A percentile compares a stretch with the other conserved stretches of the same genome.
Evolutionary conservation across 2,113 vertebrate species (phyloP).

Genomic region (Tachysurus fulvidraco): DNA sequence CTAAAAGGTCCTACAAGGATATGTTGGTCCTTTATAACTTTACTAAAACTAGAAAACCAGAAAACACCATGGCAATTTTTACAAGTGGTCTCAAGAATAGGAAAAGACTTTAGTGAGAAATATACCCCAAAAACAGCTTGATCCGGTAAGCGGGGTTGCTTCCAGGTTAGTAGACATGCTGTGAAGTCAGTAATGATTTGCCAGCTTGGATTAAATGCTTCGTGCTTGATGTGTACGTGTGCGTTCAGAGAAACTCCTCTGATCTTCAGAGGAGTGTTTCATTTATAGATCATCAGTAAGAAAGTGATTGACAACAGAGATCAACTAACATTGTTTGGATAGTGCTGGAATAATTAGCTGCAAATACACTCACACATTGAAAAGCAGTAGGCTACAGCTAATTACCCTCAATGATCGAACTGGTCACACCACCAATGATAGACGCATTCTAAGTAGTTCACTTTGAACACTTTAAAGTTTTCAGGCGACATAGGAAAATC

Average conservation of each 20-base stretch:
- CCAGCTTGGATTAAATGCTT: not conserved
- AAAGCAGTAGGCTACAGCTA: slow-evolving; percentile 30
- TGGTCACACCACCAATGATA: slow-evolving; percentile 39
- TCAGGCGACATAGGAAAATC: not conserved
- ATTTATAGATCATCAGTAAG: slow-evolving; percentile 6
- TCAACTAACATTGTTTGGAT: not conserved
- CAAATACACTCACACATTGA: slow-evolving; percentile 12
- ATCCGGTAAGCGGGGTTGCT: not conserved
- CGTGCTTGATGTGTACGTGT: slow-evolving; percentile 8
- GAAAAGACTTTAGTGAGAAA: not conserved
- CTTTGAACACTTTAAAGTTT: not conserved
- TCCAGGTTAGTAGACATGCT: not conserved
- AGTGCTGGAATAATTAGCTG: slow-evolving; percentile 32
- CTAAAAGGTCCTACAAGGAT: not conserved
- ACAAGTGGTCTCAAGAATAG: not conserved
- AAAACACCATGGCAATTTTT: not conserved
- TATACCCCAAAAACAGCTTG: not conserved
- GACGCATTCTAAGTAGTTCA: not conserved
- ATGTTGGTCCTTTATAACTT: not conserved
- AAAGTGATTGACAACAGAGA: not conserved
- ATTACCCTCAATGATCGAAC: slow-evolving; percentile 36
- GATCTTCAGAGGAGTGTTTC: not conserved
- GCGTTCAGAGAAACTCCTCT: not conserved
- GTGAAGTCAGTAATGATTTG: not conserved
- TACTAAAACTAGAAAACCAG: not conserved